Conservation (phyloP, 2,888 invertebrate genomes). For the Epirrita christyi region DNA sequence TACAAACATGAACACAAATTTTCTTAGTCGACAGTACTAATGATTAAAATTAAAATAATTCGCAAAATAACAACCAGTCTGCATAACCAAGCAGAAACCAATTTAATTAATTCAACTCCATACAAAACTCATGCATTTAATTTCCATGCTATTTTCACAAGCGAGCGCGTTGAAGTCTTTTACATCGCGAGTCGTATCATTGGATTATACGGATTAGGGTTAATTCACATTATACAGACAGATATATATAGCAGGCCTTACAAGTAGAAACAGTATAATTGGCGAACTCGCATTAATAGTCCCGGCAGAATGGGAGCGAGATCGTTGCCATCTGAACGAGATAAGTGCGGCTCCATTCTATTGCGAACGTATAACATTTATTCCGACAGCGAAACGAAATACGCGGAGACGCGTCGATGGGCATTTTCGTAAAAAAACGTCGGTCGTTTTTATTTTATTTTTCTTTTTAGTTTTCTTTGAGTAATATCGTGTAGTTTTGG, state of each 20-base stretch:
- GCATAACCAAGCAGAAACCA: neutral
- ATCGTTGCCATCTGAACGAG: constrained; percentile 59
- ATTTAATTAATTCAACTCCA: neutral
- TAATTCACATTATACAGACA: neutral
- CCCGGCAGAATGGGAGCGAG: constrained; percentile 61
- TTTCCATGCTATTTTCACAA: constrained; percentile 9
- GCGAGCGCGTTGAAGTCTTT: constrained; percentile 37
- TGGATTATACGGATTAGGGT: neutral
- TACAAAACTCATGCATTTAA: constrained; percentile 13
- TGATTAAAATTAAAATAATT: neutral
- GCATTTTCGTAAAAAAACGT: no score
- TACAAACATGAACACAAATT: no score
- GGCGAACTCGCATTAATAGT: constrained; percentile 20
- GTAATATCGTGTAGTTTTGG: no score
- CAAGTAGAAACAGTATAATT: constrained; percentile 32
- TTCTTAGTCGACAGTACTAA: neutral
- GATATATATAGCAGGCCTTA: constrained; percentile 24
- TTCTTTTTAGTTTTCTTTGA: no score
- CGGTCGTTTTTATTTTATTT: no score
- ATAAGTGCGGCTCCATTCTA: constrained; percentile 52
- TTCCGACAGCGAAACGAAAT: no score
- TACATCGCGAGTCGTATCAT: constrained; percentile 5
- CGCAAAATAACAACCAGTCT: neutral
- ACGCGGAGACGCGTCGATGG: neutral
- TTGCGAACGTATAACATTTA: constrained; percentile 1